A percentile compares a stretch with the other conserved stretches of the same genome.
These are phyloP conservation scores for Catamblyrhynchus diadema DNA, from an alignment of 2,797 vertebrate genomes.

Conservation along the genomic window DNA sequence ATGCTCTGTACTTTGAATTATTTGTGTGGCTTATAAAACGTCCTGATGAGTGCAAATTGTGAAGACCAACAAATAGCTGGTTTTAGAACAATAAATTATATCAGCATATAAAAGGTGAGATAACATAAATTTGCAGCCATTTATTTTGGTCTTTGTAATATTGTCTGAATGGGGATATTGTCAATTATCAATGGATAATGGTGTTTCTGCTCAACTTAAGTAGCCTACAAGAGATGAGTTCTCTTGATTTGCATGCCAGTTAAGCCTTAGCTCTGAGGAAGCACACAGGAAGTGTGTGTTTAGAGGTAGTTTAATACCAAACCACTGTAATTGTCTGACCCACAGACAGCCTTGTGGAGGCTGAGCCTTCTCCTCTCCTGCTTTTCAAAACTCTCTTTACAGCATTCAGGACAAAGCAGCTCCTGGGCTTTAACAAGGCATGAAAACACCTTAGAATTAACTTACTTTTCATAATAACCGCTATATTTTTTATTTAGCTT, in stretches of 20 bases:
- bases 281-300: neutral
- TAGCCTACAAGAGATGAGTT: neutral
- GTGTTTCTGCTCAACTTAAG: neutral
- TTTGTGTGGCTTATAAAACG: neutral
- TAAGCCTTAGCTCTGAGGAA: neutral
- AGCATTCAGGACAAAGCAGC: neutral
- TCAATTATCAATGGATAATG: neutral
- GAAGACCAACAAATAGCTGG: neutral
- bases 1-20: neutral
- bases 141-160: neutral
- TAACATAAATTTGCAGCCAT: neutral
- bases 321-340: neutral
- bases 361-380: neutral
- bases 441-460: neutral
- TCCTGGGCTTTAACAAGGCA: neutral
- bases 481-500: neutral
- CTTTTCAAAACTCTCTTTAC: neutral
- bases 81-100: neutral
- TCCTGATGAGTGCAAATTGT: neutral
- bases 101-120: neutral
- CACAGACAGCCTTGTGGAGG: neutral
- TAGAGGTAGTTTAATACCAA: neutral
- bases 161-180: neutral
- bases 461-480: neutral
- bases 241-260: neutral